Percentiles rank a stretch among this genome's conserved stretches.
phyloP scores from a whole-genome alignment of 2,888 invertebrate genomes.

The Drosophila siamana region DNA sequence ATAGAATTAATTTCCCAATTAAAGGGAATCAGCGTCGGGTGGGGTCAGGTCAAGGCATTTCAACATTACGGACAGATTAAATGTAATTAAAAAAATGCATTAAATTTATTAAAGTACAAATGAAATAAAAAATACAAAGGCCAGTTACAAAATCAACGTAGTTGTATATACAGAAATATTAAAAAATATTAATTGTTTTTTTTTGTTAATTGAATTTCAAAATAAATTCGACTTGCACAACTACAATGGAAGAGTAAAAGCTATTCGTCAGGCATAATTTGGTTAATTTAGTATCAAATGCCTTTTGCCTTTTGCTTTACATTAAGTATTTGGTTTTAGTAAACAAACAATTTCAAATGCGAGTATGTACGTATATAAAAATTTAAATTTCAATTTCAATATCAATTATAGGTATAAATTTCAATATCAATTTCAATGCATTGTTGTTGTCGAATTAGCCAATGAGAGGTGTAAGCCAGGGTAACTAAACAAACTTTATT shows the following conservation, averaged over 20 bases:
- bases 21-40: conserved; percentile 15
- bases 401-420: conserved; percentile 10
- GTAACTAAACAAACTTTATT: conserved; percentile 24
- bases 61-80: conserved; percentile 39
- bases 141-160: conserved; percentile 21
- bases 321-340: conserved; percentile 15
- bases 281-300: conserved; percentile 38
- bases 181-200: conserved; percentile 12
- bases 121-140: neutral
- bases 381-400: conserved; percentile 9
- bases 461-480: conserved; percentile 41
- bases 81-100: neutral
- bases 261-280: conserved; percentile 61
- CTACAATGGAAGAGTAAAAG: conserved; percentile 63
- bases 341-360: conserved; percentile 43
- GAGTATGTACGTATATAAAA: conserved; percentile 4
- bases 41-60: conserved; percentile 19
- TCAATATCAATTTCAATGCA: conserved; percentile 35
- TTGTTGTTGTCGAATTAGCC: conserved; percentile 59
- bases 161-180: conserved; percentile 55
- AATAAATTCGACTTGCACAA: conserved; percentile 65
- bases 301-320: conserved; percentile 28
- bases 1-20: conserved; percentile 16
- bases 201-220: conserved; percentile 17
- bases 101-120: conserved; percentile 2